Base-by-base conservation (phyloP, 2,888 invertebrate genomes). In the Ectropis crepuscularia region DNA sequence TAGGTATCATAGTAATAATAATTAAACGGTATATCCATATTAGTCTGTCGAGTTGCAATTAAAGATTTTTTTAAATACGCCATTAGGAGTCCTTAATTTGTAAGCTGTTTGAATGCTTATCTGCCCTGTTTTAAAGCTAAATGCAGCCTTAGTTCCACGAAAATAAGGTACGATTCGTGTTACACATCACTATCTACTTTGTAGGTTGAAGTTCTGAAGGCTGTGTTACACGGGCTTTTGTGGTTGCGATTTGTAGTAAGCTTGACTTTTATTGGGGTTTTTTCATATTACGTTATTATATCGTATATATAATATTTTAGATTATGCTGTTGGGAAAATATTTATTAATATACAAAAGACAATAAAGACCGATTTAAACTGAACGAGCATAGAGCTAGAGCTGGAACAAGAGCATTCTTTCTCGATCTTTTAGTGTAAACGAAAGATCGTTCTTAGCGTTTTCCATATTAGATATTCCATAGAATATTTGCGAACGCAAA, bases 71-170 rank as follows among this genome's bases (percentile, higher is more conserved):
- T 81, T 79, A 80, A 81, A 78, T 80, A 79, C 76, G 78, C 76
- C 80, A 81, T 83, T 80, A 82, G 77, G 74, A 70, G 79, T 78
- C 84, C 80, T 86, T 82, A 81, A 85, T 85, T 86, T 84, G 81
- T 81, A 75, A 77, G 69, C 72, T 66, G 70, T 74, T 69, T 60
- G 47, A 65, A 55, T 60, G 64, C 65, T 73, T 71, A 69, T 69
- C 71, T 70, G 10, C n/a, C 0, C 10, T 28, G 37, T 16, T 39
- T 9, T 6, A 49, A 53, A 57, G 38, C 60, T 4, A 63, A 69
- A 65, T 37, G 36, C 9, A 43, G 53, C 66, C 58, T 46, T 65
- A 68, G 16, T 9, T 0, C 0, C 43, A 45, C 6, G 5, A 0
- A 8, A 11, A 43, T 59, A 65, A 55, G 53, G 41, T 37, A 6